Evolutionary conservation across 2,113 vertebrate genomes (phyloP).

Genomic region (Chinchilla lanigera): DNA sequence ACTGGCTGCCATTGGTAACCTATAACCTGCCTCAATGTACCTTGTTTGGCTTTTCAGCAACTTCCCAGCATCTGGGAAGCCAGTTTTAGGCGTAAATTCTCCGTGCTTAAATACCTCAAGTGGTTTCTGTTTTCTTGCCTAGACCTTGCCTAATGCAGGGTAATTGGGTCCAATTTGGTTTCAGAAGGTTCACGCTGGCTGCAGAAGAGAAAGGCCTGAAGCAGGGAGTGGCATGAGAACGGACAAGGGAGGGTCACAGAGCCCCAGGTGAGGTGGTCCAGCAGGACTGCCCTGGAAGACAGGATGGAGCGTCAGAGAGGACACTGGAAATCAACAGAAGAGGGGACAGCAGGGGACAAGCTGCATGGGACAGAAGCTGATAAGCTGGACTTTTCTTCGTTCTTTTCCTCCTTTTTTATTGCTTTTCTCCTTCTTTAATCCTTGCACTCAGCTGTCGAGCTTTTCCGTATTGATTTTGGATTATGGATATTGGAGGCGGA

Average conservation of each 20-base stretch:
- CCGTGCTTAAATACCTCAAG: conserved; percentile 37
- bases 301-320: not conserved
- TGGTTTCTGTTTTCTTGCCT: conserved; percentile 48
- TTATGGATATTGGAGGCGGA: conserved; percentile 59
- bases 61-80: not conserved
- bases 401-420: not conserved
- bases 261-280: not conserved
- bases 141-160: conserved; percentile 6
- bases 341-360: not conserved
- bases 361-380: not conserved
- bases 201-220: conserved; percentile 34
- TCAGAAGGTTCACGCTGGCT: not conserved
- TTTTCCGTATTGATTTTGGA: conserved; percentile 73
- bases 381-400: not conserved
- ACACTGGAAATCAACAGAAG: not conserved
- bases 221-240: not conserved
- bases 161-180: conserved; percentile 21
- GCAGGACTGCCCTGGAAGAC: not conserved
- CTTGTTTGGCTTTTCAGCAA: not conserved
- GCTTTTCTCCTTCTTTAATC: conserved; percentile 38
- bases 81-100: conserved; percentile 5
- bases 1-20: not conserved
- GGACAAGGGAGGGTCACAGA: not conserved
- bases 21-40: not conserved
- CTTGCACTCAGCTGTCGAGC: not conserved